These are phyloP conservation scores for Bradypus variegatus DNA, from an alignment of 2,797 vertebrate genomes.

Conservation along the genomic window DNA sequence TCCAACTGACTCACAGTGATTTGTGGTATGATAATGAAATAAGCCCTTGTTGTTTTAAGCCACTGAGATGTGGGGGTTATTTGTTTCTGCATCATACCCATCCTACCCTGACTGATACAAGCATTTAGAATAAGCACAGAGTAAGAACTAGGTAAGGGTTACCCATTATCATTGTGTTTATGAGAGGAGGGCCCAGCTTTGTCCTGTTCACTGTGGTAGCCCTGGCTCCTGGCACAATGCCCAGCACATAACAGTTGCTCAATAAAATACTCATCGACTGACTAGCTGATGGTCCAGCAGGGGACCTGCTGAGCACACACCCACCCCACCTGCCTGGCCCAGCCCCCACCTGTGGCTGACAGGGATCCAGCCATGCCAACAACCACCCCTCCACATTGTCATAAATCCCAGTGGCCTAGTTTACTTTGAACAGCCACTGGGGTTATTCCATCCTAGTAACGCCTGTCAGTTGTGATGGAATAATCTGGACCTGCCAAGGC, in stretches of 20 bases:
- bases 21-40: background rate
- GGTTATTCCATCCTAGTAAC: conserved; percentile 75
- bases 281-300: background rate
- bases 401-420: conserved; percentile 51
- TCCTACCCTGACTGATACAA: background rate
- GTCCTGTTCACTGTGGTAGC: background rate
- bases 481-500: conserved; percentile 71
- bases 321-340: background rate
- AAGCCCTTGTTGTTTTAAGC: background rate
- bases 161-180: too few relatives aligned
- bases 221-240: background rate
- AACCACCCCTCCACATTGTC: background rate
- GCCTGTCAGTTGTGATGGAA: conserved; percentile 75
- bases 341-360: background rate
- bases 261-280: background rate
- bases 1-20: background rate
- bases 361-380: background rate
- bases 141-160: too few relatives aligned
- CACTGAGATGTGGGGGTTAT: background rate
- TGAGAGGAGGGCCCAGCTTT: background rate
- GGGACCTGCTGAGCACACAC: background rate
- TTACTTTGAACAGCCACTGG: conserved; percentile 67
- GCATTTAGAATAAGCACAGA: background rate
- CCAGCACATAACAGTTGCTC: background rate
- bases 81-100: background rate